These are phyloP conservation scores for Pseudocheirus occidentalis DNA, from an alignment of 2,797 vertebrate genomes.

Conservation along the genomic window DNA sequence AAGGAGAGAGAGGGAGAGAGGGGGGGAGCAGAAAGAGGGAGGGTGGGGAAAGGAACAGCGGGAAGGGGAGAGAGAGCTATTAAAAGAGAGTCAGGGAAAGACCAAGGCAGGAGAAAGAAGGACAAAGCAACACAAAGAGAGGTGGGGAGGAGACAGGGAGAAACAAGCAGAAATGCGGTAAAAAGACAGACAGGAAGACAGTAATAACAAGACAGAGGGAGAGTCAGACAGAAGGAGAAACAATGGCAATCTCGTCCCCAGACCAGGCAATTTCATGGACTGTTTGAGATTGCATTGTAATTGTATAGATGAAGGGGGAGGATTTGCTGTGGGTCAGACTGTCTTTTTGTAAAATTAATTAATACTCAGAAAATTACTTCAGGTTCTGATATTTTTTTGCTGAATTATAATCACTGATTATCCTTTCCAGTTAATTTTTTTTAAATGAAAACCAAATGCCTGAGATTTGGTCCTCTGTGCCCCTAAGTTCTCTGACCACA, in stretches of 20 bases:
- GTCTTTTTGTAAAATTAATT: neutral
- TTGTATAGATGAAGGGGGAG: neutral
- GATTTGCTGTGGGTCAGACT: conserved; percentile 5
- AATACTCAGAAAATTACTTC: neutral
- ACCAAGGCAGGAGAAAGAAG: neutral
- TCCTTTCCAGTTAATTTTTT: conserved; percentile 1
- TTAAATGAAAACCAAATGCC: neutral
- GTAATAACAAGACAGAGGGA: neutral
- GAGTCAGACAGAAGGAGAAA: fast-evolving
- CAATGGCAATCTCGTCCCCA: neutral
- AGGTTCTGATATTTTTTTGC: neutral
- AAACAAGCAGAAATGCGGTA: neutral
- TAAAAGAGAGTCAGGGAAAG: neutral
- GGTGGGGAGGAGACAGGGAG: neutral
- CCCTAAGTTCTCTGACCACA: neutral
- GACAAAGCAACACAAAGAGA: neutral
- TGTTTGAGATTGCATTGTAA: neutral
- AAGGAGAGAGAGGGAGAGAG: fast-evolving
- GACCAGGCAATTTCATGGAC: neutral
- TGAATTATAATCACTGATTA: fast-evolving
- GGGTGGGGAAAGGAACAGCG: neutral
- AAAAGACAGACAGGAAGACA: neutral
- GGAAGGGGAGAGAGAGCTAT: neutral
- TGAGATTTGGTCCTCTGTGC: neutral
- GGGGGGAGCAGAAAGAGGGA: neutral